Conservation (phyloP, 2,797 vertebrate species). For the Hydrocynus forskahlii region DNA sequence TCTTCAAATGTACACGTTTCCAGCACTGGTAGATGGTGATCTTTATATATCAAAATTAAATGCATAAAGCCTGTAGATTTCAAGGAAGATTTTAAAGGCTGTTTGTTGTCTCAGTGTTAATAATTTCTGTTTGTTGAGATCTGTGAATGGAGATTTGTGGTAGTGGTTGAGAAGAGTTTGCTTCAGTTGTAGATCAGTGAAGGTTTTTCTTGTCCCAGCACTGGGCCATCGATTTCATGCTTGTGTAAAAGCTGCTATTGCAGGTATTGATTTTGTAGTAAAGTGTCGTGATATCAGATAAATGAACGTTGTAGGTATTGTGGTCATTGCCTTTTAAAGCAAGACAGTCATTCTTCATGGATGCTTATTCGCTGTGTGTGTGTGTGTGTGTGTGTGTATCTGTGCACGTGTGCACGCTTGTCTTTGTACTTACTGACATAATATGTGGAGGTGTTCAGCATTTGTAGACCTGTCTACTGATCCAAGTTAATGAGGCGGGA, state of each 20-base stretch:
- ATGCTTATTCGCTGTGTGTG: conserved; percentile 50
- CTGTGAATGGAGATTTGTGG: conserved; percentile 19
- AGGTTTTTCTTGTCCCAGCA: conserved; percentile 36
- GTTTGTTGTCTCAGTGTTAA: neutral
- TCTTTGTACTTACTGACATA: conserved; percentile 21
- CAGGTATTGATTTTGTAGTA: conserved; percentile 59
- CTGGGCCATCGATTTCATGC: conserved; percentile 46
- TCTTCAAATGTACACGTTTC: too few relatives aligned
- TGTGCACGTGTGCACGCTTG: neutral
- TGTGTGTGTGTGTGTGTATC: conserved; percentile 19
- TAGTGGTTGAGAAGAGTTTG: conserved; percentile 7
- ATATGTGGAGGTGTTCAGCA: conserved; percentile 8
- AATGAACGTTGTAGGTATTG: conserved; percentile 45
- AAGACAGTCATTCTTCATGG: conserved; percentile 37
- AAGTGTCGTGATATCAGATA: conserved; percentile 52
- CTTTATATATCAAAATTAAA: too few relatives aligned
- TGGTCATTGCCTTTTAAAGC: conserved; percentile 37
- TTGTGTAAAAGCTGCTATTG: conserved; percentile 56
- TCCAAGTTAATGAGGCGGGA: conserved; percentile 33
- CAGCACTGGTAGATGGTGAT: too few relatives aligned
- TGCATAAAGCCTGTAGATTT: too few relatives aligned
- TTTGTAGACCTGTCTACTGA: conserved; percentile 29
- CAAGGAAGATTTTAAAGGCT: neutral
- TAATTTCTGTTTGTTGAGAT: neutral
- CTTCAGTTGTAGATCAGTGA: conserved; percentile 29